phyloP scores from a whole-genome alignment of 2,888 invertebrate genomes.

The Ommatoiulus sabulosus region DNA sequence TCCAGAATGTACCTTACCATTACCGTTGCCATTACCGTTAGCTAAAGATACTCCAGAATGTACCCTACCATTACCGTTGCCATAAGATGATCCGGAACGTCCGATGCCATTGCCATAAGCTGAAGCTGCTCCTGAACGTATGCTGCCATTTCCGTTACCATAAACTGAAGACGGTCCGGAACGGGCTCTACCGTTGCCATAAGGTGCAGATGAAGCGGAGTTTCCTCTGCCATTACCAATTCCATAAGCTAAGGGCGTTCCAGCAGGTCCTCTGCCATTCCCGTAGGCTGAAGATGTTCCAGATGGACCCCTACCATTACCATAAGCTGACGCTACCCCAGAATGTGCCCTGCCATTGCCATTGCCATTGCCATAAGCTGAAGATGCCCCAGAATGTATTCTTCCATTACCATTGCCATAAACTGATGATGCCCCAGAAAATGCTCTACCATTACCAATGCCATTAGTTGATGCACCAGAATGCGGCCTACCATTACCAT shows the following conservation, averaged over 20 bases:
- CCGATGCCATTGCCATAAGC: neutral
- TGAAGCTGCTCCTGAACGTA: neutral
- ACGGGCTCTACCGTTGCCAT: neutral
- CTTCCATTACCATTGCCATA: conserved; percentile 11
- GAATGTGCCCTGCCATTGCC: neutral
- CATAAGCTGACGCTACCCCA: neutral
- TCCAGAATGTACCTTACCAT: neutral
- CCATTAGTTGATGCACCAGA: no score
- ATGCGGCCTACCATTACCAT: neutral
- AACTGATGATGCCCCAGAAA: neutral
- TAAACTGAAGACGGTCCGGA: neutral
- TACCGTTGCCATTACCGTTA: neutral
- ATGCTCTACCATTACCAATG: neutral
- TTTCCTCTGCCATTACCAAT: neutral
- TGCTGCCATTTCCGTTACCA: neutral
- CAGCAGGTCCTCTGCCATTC: neutral
- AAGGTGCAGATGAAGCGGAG: neutral
- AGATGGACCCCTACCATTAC: neutral
- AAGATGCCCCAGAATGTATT: neutral
- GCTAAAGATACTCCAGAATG: neutral
- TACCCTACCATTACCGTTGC: neutral
- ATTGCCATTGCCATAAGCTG: neutral
- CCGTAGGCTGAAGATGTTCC: neutral
- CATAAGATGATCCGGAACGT: neutral
- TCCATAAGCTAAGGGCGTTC: neutral